Evolutionary conservation across 2,888 invertebrate species (phyloP).

Genomic region (Drosophila mimetica): DNA sequence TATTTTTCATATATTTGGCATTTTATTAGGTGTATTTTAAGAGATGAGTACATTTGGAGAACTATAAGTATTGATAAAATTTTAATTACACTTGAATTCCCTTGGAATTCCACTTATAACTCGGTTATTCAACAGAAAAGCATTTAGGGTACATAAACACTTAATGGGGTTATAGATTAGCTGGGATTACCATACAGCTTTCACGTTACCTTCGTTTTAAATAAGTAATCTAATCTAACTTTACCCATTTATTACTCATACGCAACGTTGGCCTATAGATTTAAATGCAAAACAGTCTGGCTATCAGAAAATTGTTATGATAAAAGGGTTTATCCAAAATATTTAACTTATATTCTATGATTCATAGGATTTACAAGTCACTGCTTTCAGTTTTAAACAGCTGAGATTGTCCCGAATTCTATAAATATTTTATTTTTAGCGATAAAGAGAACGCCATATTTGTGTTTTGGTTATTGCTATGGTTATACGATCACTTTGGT

Average conservation of each 20-base stretch:
- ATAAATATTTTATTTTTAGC: slow-evolving; percentile 7
- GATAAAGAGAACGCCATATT: slow-evolving; percentile 25
- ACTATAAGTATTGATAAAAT: too few relatives aligned
- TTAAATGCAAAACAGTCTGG: neutral
- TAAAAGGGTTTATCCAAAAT: slow-evolving; percentile 13
- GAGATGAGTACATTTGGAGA: too few relatives aligned
- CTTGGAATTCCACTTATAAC: neutral
- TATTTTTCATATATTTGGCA: neutral
- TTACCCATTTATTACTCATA: slow-evolving; percentile 33
- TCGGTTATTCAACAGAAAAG: neutral
- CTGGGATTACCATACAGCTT: neutral
- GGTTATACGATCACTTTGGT: slow-evolving; percentile 13
- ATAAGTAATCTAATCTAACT: slow-evolving; percentile 6
- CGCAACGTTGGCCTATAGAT: slow-evolving; percentile 17
- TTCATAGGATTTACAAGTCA: neutral
- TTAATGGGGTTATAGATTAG: neutral
- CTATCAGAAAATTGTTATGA: neutral
- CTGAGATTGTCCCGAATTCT: neutral
- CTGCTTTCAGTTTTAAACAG: slow-evolving; percentile 4
- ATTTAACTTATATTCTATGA: neutral
- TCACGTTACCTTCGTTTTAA: neutral
- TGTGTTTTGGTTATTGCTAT: slow-evolving; percentile 16
- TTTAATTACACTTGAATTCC: too few relatives aligned
- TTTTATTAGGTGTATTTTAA: neutral
- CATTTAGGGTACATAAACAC: neutral